A percentile compares a stretch with the other conserved stretches of the same genome.
Conservation (phyloP, 37 sponge, comb jelly and placozoan species). For the Aplysina aerophoba region DNA sequence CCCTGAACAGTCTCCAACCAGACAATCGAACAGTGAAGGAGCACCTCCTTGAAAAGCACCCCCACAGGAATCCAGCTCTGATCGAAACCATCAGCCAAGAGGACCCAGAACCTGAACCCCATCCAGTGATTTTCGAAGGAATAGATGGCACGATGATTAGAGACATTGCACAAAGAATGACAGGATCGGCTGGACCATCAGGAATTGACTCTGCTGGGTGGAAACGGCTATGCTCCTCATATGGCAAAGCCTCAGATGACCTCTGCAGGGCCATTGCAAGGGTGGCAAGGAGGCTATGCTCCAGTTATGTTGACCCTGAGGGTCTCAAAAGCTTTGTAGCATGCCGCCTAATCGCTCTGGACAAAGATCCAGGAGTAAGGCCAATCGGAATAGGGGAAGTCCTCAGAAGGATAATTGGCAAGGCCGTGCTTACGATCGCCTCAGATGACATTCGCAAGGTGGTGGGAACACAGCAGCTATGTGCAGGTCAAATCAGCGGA, state of each 20-base stretch:
- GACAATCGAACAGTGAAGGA: slow-evolving; percentile 24
- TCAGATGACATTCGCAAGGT: too few species aligned
- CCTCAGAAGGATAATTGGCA: too few species aligned
- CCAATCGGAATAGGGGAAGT: too few species aligned
- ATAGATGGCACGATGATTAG: slow-evolving; percentile 15
- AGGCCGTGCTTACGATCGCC: too few species aligned
- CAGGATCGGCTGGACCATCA: slow-evolving; percentile 13
- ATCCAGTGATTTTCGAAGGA: neutral
- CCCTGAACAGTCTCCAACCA: slow-evolving; percentile 13
- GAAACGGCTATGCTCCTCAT: slow-evolving; percentile 18
- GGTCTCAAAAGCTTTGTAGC: slow-evolving; percentile 11
- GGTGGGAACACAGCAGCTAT: too few species aligned
- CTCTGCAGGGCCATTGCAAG: slow-evolving; percentile 6
- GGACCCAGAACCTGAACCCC: slow-evolving; percentile 14
- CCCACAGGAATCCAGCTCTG: slow-evolving; percentile 18
- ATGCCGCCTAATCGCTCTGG: slow-evolving; percentile 6
- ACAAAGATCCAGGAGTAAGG: too few species aligned
- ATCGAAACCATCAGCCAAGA: neutral
- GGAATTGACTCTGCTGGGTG: slow-evolving; percentile 8
- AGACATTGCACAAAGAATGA: neutral
- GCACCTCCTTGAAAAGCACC: slow-evolving; percentile 22
- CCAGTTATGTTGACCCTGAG: slow-evolving; percentile 22
- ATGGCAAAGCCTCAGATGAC: slow-evolving; percentile 9
- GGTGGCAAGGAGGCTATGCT: slow-evolving; percentile 19
- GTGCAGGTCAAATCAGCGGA: too few species aligned